phyloP scores from a whole-genome alignment of 2,888 invertebrate species.

The Rhamnusium bicolor region DNA sequence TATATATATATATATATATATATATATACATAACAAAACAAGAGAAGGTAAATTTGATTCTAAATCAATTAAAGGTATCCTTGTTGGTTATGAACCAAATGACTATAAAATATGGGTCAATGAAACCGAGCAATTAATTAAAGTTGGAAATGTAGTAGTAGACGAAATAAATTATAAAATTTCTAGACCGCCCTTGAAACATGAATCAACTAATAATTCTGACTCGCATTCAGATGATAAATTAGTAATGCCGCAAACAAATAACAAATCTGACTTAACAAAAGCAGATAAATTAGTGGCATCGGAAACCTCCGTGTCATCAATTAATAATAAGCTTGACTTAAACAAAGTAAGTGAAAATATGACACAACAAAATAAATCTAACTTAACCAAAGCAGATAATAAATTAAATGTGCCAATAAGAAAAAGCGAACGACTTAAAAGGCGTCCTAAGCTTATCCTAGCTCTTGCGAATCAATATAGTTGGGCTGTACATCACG shows the following conservation, averaged over 20 bases:
- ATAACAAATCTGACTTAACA: background rate
- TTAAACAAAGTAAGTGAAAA: background rate
- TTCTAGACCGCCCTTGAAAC: background rate
- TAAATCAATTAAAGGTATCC: no score
- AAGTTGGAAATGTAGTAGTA: no score
- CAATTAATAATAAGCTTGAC: background rate
- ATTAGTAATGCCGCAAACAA: background rate
- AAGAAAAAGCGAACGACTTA: background rate
- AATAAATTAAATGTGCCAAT: background rate
- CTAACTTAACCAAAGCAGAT: background rate
- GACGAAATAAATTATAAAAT: background rate
- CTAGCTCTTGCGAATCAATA: no score
- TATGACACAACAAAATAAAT: background rate
- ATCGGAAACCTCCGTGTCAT: background rate
- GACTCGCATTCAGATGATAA: background rate
- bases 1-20: no score
- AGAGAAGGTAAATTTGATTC: no score
- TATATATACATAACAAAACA: no score
- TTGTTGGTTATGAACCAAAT: no score
- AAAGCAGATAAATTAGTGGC: no score
- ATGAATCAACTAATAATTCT: background rate
- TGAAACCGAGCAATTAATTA: no score
- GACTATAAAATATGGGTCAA: no score
- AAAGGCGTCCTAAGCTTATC: no score
- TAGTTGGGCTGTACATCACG: no score